Base-by-base conservation (phyloP, 1,140 invertebrate genomes). In the Mycetomoellerius zeteki region DNA sequence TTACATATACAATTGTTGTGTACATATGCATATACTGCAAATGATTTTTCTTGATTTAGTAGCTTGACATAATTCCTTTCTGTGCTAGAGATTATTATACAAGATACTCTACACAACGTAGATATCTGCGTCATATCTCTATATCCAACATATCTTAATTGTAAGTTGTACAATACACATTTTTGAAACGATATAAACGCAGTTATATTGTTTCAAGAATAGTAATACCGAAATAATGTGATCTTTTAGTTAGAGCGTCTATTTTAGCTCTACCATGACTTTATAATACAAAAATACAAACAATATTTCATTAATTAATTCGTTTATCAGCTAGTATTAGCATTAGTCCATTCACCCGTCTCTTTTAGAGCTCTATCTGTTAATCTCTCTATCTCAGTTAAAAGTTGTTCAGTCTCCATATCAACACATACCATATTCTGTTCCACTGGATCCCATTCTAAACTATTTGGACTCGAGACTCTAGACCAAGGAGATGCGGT, bases 381-480 rank as follows among this genome's bases (percentile, higher is more conserved):
- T 47, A 96, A 92, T 92, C 95, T 93, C 91, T 96, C 96, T 87
- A 96, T 96, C 92, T 96, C 96, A 58, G 94, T 95, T 64, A 96
- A 88, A 76, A 96, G 90, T 88, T 95, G 94, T 86, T 96, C 96
- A 82, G 96, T 96, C 84, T 96, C 96, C 10, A 94, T 91, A 88
- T 96, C 95, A 30, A 93, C 85, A 87, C 91, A 91, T 86, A 91
- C 92, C 30, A 96, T 91, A 86, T 96, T 95, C 5, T 94, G 94
- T 86, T 96, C 95, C 3, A 96, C 95, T 19, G 95, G 96, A 92
- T 96, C 96, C 96, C 96, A 96, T 92, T 96, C 96, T 80, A 96
- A 94, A 67, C 96, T 96, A 91, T 96, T 95, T 37, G 95, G 95
- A n/a, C 95, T 96, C 6, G 96, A 96, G 52, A 96, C 94, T 76